Conservation (phyloP, 2,888 invertebrate species). For the Bedellia somnulentella region DNA sequence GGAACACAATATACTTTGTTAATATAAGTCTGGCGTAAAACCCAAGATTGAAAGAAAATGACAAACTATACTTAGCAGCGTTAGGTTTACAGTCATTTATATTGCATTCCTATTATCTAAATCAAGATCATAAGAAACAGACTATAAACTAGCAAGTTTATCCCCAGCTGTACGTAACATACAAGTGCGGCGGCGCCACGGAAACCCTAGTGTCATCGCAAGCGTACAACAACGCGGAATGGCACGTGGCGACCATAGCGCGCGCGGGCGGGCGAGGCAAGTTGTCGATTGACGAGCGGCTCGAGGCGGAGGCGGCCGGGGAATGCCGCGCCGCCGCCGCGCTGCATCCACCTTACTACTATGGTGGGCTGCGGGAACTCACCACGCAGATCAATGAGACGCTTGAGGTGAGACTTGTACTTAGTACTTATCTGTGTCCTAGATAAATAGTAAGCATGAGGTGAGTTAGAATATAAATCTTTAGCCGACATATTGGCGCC, state of each 20-base stretch:
- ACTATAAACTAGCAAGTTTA: too few species aligned
- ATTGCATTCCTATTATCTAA: too few species aligned
- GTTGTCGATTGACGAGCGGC: constrained; percentile 66
- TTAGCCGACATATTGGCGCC: too few species aligned
- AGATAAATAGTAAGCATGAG: too few species aligned
- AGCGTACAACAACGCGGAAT: constrained; percentile 71
- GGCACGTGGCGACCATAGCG: constrained; percentile 76
- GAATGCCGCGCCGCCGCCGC: constrained; percentile 46
- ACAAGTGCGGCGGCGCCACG: constrained; percentile 70
- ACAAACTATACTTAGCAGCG: too few species aligned
- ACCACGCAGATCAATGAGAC: constrained; percentile 28
- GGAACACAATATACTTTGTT: too few species aligned
- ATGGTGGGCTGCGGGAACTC: constrained; percentile 71
- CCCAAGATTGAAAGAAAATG: too few species aligned
- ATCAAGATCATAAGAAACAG: too few species aligned
- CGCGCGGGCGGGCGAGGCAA: constrained; percentile 66
- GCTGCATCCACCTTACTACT: constrained; percentile 71
- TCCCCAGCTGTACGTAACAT: constrained; percentile 66
- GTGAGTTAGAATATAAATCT: too few species aligned
- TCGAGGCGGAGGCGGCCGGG: constrained; percentile 54
- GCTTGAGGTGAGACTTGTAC: constrained; percentile 10
- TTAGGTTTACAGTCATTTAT: too few species aligned
- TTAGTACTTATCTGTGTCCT: not conserved
- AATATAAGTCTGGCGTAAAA: too few species aligned
- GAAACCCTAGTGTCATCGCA: constrained; percentile 58